These are phyloP conservation scores for Bubo bubo DNA, from an alignment of 2,113 vertebrate species.

Conservation along the genomic window DNA sequence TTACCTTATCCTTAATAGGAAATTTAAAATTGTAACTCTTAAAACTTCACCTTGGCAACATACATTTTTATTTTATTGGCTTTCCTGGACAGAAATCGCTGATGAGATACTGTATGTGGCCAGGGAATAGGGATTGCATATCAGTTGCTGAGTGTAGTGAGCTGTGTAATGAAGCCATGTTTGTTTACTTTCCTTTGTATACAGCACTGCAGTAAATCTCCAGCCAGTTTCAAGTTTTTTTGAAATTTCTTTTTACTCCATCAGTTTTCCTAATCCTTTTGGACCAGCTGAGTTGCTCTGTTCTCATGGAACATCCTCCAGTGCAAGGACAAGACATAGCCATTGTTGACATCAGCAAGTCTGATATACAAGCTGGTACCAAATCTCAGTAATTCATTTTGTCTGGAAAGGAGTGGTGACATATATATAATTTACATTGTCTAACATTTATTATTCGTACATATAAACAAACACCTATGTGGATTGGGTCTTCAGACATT, in stretches of 20 bases:
- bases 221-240: neutral
- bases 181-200: constrained; percentile 52
- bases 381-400: neutral
- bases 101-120: constrained; percentile 39
- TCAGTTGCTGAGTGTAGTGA: constrained; percentile 28
- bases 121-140: neutral
- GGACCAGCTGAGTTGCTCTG: neutral
- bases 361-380: neutral
- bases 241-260: neutral
- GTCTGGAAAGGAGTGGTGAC: neutral
- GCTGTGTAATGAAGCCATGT: constrained; percentile 65
- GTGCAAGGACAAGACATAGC: neutral
- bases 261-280: neutral
- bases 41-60: constrained; percentile 55
- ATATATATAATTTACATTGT: neutral
- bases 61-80: constrained; percentile 25
- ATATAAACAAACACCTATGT: neutral
- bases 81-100: constrained; percentile 40
- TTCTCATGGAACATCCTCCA: neutral
- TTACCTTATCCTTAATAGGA: constrained; percentile 48
- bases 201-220: constrained; percentile 26
- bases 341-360: neutral
- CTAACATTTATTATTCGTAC: neutral
- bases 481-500: neutral
- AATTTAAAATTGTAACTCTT: constrained; percentile 42